phyloP scores from a whole-genome alignment of 2,888 invertebrate species.

The Agrochola litura region DNA sequence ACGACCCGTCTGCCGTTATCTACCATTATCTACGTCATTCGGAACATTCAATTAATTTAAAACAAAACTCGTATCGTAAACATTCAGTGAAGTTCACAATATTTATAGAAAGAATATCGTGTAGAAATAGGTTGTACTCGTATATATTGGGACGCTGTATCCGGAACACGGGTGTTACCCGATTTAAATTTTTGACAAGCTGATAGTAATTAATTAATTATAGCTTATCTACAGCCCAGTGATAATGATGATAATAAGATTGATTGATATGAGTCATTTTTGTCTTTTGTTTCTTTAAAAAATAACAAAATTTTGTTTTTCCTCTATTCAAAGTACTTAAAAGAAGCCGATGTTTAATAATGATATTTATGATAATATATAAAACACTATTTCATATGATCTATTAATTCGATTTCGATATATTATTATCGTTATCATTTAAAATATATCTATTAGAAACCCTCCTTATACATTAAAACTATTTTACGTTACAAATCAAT shows the following conservation, averaged over 20 bases:
- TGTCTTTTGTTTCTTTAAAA: not conserved
- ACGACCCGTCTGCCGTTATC: not conserved
- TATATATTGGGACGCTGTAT: not conserved
- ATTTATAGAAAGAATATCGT: not conserved
- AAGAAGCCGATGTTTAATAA: not conserved
- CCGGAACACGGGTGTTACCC: not conserved
- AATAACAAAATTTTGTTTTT: not conserved
- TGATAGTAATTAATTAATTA: slow-evolving; percentile 22
- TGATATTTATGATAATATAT: not conserved
- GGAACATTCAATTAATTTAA: not conserved
- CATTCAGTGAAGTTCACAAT: not conserved
- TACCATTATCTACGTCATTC: slow-evolving; percentile 6
- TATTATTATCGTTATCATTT: not conserved
- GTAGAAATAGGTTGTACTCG: not conserved
- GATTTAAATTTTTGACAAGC: not conserved
- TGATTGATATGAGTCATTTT: not conserved
- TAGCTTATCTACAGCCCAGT: not conserved
- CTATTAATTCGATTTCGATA: not conserved
- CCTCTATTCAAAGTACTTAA: slow-evolving; percentile 6
- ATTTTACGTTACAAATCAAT: not conserved
- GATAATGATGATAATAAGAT: not conserved
- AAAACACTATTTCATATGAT: not conserved
- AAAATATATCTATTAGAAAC: not conserved
- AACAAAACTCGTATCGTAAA: not conserved
- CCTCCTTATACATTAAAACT: not conserved